These are phyloP conservation scores for Anabacerthia variegaticeps DNA, from an alignment of 2,797 vertebrate genomes.

Conservation along the genomic window DNA sequence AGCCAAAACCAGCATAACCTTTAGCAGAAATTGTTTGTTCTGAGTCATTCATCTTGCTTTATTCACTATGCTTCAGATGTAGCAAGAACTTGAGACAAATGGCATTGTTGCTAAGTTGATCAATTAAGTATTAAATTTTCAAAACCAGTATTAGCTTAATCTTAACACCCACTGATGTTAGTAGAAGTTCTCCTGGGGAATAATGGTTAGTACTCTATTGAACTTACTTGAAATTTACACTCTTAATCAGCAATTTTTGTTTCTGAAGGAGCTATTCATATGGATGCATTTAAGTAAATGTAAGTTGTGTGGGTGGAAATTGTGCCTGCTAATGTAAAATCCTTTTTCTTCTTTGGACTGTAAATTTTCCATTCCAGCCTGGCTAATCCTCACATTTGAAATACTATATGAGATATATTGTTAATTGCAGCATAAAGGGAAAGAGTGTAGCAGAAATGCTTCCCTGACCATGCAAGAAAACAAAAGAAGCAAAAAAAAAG, in stretches of 20 bases:
- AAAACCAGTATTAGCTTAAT: background rate
- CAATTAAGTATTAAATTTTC: background rate
- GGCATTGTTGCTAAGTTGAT: background rate
- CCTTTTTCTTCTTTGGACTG: background rate
- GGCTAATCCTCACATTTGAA: background rate
- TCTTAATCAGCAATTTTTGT: background rate
- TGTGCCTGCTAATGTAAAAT: background rate
- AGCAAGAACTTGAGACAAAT: background rate
- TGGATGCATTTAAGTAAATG: background rate
- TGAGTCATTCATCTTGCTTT: background rate
- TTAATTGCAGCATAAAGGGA: background rate
- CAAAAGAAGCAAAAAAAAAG: background rate
- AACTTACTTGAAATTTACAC: background rate
- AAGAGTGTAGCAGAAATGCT: background rate
- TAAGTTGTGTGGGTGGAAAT: background rate
- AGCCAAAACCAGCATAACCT: background rate
- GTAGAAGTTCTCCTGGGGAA: background rate
- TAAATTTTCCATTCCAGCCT: background rate
- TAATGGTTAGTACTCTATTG: background rate
- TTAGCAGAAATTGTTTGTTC: background rate
- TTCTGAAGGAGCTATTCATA: background rate
- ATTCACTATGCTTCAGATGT: background rate
- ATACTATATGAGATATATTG: background rate
- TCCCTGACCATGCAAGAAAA: background rate
- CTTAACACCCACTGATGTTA: background rate